Base-by-base conservation (phyloP, 2,888 invertebrate species). In the Lycaena phlaeas region DNA sequence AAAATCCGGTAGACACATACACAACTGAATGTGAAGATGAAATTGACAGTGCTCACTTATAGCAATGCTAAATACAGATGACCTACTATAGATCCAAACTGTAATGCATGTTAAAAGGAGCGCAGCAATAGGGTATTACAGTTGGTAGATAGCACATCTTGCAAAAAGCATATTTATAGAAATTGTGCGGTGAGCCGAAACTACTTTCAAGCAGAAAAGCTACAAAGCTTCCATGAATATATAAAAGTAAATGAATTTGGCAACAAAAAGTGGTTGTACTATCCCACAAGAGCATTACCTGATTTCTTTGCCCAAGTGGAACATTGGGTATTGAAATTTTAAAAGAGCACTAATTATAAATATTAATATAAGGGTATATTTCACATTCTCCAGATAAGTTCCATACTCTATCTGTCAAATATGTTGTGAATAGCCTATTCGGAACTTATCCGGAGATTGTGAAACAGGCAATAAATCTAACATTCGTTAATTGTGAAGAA, bases 281-380 rank as follows among this genome's bases (percentile, higher is more conserved):
- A n/a, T 28, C 15, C 34, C 11, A 27, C 7, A n/a, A 28, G n/a
- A 25, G 11, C 15, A 9, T 7, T 17, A 22, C 25, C 27, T 26
- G 26, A 29, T 29, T 44, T 38, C 39, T 40, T 11, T 28, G 28
- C 12, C 6, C 10, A 28, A 28, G 3, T 11, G 11, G 28, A 28
- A 28, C n/a, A n/a, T n/a, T 45, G 3, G 34, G 30, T 9, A 18
- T n/a, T 11, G 6, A 34, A 10, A 18, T 18, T 4, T 18, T 18
- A 18, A 18, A 18, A 18, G 5, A 3, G 18, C 3, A 18, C 18
- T 18, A 5, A 5, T 18, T 4, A 5, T 5, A 3, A 18, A 3
- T 5, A 4, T 5, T 18, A 18, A 4, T 18, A n/a, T n/a, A n/a
- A n/a, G n/a, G n/a, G n/a, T n/a, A n/a, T n/a, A n/a, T n/a, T n/a